These are phyloP conservation scores for Lophotriccus pileatus DNA, from an alignment of 2,797 vertebrate genomes.

Conservation along the genomic window DNA sequence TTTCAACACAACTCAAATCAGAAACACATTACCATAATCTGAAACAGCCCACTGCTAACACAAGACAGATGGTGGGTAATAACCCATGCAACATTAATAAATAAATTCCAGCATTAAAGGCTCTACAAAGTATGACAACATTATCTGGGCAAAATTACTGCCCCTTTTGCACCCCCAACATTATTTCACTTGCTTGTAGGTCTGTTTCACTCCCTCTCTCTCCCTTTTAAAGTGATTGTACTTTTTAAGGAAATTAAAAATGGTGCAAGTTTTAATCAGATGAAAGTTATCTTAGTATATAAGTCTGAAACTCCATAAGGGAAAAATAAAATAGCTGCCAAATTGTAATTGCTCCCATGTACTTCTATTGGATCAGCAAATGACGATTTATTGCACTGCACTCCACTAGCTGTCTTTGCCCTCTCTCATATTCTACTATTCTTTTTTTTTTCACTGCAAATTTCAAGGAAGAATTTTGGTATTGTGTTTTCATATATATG, in stretches of 20 bases:
- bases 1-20: constrained; percentile 85
- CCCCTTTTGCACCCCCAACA: constrained; percentile 64
- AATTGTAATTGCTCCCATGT: constrained; percentile 73
- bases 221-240: constrained; percentile 26
- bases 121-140: constrained; percentile 84
- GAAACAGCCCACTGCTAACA: constrained; percentile 84
- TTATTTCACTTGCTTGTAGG: constrained; percentile 71
- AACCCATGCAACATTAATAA: constrained; percentile 86
- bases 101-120: constrained; percentile 86
- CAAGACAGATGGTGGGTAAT: constrained; percentile 85
- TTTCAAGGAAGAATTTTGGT: constrained; percentile 63
- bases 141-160: constrained; percentile 77
- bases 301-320: constrained; percentile 73
- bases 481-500: constrained; percentile 23
- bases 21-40: constrained; percentile 88
- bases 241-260: constrained; percentile 74
- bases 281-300: constrained; percentile 68
- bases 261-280: constrained; percentile 67
- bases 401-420: constrained; percentile 28
- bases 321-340: constrained; percentile 77
- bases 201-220: constrained; percentile 40
- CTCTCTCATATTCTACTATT: background rate
- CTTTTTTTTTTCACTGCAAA: constrained; percentile 28
- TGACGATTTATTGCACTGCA: constrained; percentile 58
- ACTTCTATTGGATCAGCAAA: constrained; percentile 68